Conservation (phyloP, 2,888 invertebrate genomes). For the Pseudeuparius sepicola region DNA sequence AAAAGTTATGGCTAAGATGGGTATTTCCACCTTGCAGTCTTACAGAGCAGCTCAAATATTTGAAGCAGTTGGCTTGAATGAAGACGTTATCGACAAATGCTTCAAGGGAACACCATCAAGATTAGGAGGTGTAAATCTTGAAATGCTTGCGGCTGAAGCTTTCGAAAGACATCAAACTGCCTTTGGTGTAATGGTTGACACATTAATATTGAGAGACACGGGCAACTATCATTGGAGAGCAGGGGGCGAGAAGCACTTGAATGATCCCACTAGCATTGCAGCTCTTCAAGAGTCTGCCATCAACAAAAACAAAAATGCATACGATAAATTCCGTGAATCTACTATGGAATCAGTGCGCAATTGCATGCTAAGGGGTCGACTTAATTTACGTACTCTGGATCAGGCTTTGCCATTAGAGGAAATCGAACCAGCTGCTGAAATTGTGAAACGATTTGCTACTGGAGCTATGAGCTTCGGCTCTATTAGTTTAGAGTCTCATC, state of each 20-base stretch:
- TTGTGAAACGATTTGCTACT: conserved; percentile 90
- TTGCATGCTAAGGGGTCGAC: conserved; percentile 87
- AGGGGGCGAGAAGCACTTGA: conserved; percentile 96
- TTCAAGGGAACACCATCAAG: conserved; percentile 66
- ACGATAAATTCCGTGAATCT: conserved; percentile 77
- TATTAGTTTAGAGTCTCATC: conserved; percentile 93
- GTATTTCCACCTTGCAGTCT: conserved; percentile 95
- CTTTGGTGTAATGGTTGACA: conserved; percentile 59
- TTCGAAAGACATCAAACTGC: conserved; percentile 72
- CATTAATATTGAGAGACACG: conserved; percentile 63
- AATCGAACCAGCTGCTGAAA: conserved; percentile 88
- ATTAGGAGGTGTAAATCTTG: conserved; percentile 83
- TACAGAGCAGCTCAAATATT: conserved; percentile 99
- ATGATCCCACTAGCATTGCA: conserved; percentile 76
- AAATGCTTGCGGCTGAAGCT: conserved; percentile 77
- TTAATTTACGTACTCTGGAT: conserved; percentile 71
- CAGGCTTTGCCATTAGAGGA: conserved; percentile 75
- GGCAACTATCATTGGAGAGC: conserved; percentile 95
- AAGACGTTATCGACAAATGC: conserved; percentile 89
- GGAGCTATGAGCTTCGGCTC: conserved; percentile 55
- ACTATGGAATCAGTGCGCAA: conserved; percentile 74
- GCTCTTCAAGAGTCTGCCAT: conserved; percentile 78
- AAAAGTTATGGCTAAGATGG: conserved; percentile 99
- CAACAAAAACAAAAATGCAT: conserved; percentile 71
- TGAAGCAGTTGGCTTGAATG: conserved; percentile 90